Evolutionary conservation across 2,113 vertebrate species (phyloP).

Genomic region (Campylomormyrus numenius): DNA sequence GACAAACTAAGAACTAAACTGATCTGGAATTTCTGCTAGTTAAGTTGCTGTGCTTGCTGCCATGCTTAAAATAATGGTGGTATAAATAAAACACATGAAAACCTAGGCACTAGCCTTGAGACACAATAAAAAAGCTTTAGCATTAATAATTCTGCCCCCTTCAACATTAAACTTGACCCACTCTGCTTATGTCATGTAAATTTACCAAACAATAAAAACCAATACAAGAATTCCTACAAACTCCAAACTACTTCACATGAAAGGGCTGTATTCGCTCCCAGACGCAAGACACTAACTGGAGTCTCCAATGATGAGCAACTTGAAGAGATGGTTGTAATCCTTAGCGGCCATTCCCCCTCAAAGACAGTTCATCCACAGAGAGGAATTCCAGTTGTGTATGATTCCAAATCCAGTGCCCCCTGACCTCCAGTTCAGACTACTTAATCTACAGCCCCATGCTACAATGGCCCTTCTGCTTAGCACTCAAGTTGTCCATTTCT

Average conservation of each 20-base stretch:
- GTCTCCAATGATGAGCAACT: conserved; percentile 77
- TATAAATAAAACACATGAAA: neutral
- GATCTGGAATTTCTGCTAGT: neutral
- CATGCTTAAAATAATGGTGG: neutral
- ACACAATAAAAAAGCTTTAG: neutral
- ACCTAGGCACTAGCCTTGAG: neutral
- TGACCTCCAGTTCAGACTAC: conserved; percentile 2
- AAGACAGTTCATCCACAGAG: neutral
- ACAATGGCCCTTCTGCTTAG: neutral
- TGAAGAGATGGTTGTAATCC: conserved; percentile 75
- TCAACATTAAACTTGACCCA: neutral
- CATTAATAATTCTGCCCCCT: neutral
- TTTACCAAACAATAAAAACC: neutral
- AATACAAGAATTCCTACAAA: neutral
- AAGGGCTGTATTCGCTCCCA: neutral
- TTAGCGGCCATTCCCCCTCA: conserved; percentile 61
- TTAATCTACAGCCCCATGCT: neutral
- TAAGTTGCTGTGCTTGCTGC: neutral
- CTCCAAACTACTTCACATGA: neutral
- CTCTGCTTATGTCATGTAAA: neutral
- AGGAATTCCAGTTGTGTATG: neutral
- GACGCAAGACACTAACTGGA: conserved; percentile 61
- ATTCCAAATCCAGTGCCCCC: neutral
- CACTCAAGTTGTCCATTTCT: neutral
- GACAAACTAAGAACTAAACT: neutral